Evolutionary conservation across 30 jellyfish, hydroid and myxozoan species (phyloP), one percentile per base, ranked within the genome.

Genomic region (Chrysaora quinquecirrha): DNA sequence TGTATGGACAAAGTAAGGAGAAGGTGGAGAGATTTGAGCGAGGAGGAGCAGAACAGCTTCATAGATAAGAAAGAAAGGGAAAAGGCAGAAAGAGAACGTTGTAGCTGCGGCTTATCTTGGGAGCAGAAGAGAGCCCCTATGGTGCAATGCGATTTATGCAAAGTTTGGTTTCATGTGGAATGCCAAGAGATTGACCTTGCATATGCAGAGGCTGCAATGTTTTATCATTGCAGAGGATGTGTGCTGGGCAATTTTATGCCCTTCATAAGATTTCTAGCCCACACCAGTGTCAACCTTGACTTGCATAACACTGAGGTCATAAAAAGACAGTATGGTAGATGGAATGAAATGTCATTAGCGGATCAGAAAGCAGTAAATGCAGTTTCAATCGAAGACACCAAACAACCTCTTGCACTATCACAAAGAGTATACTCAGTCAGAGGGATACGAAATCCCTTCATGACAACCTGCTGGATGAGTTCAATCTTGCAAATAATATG

Each of bases 181-280:
- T 2, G 65, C 56, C 23, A 19, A 2, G 78, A 61, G 19, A 23
- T 66, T 14, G 61, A 23, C 21, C 29, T 19, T 20, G 28, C 60
- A 1, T 66, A 66, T 33, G 78, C 78, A 20, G 27, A 66, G 78
- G 61, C 61, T 0, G 78, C 78, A 29, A 34, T 29, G 11, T 20
- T 66, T 19, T 66, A 66, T 34, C 78, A 66, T 29, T 66, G 78
- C 32, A 33, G 29, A 33, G 29, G 16, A 19, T 30, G 78, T 33
- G 32, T 66, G 18, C 12, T 66, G 11, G 61, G 78, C 23, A 66
- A 66, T 34, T 66, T 66, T 61, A 22, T 19, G 28, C 78, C 78
- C 7, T 66, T 66, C 78, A 3, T 66, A 22, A 28, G 60, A 24
- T 66, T n/a, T 19, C 50, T 66, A 20, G 28, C 78, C 14, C 78